phyloP scores from a whole-genome alignment of 2,113 vertebrate genomes.

The Struthio camelus region DNA sequence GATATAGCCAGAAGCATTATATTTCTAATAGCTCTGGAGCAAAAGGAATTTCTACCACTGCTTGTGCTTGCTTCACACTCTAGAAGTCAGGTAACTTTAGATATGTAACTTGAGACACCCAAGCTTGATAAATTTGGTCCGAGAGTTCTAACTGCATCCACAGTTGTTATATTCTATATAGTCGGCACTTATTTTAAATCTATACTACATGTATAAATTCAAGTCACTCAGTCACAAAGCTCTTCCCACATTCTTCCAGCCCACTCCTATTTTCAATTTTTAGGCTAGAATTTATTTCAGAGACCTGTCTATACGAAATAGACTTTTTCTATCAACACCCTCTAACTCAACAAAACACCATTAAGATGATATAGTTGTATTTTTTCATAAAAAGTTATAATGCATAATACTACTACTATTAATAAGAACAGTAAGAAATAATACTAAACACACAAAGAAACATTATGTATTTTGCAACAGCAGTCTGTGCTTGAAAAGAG shows the following conservation, averaged over 20 bases:
- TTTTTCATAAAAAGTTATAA: background rate
- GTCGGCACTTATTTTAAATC: background rate
- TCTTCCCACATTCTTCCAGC: slow-evolving; percentile 27
- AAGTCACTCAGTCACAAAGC: background rate
- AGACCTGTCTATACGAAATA: background rate
- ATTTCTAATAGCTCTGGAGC: background rate
- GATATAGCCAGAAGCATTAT: background rate
- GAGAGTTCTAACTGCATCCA: background rate
- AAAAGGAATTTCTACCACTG: background rate
- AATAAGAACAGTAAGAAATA: slow-evolving; percentile 31
- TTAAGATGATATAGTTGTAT: background rate
- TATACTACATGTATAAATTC: slow-evolving; percentile 21
- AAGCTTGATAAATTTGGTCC: background rate
- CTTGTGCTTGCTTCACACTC: background rate
- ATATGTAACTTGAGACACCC: background rate
- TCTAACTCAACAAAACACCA: background rate
- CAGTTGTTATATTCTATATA: background rate
- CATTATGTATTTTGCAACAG: background rate
- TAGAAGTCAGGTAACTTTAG: background rate
- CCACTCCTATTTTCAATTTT: slow-evolving; percentile 8
- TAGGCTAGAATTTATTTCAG: slow-evolving; percentile 18
- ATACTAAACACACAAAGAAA: background rate
- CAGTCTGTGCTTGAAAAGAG: background rate
- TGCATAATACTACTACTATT: background rate
- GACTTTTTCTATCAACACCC: background rate